Evolutionary conservation across 2,113 vertebrate genomes (phyloP).

Genomic region (Lasiurus cinereus): DNA sequence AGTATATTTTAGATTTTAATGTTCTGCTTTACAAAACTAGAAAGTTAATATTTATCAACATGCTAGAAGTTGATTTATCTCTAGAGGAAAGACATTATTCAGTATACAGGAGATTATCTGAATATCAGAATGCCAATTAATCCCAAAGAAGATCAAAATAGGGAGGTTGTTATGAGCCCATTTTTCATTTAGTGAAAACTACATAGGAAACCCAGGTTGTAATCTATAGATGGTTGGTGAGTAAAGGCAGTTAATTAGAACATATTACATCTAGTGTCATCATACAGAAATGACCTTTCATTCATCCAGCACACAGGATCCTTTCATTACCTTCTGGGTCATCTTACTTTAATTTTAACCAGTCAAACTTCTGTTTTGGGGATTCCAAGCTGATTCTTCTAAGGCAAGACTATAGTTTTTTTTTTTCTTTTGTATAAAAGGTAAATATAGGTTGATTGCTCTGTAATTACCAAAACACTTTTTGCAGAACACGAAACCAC

Average conservation of each 20-base stretch:
- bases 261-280: neutral
- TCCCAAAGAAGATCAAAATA: constrained; percentile 54
- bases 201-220: constrained; percentile 40
- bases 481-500: constrained; percentile 10
- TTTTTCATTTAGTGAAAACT: constrained; percentile 48
- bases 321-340: constrained; percentile 22
- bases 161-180: constrained; percentile 12
- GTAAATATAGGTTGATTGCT: neutral
- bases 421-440: constrained; percentile 49
- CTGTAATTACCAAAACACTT: neutral
- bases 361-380: neutral
- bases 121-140: constrained; percentile 61
- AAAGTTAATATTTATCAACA: neutral
- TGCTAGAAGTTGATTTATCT: neutral
- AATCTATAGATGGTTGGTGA: neutral
- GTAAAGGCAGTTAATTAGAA: constrained; percentile 9
- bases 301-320: neutral
- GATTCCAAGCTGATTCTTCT: constrained; percentile 20
- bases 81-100: constrained; percentile 27
- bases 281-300: neutral
- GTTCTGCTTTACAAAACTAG: constrained; percentile 5
- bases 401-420: neutral
- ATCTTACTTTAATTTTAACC: constrained; percentile 40
- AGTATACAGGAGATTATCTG: neutral
- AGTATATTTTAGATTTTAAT: constrained; percentile 4